Evolutionary conservation across 2,113 vertebrate species (phyloP), one percentile per base, ranked within the genome.

Genomic region (Nerophis ophidion): DNA sequence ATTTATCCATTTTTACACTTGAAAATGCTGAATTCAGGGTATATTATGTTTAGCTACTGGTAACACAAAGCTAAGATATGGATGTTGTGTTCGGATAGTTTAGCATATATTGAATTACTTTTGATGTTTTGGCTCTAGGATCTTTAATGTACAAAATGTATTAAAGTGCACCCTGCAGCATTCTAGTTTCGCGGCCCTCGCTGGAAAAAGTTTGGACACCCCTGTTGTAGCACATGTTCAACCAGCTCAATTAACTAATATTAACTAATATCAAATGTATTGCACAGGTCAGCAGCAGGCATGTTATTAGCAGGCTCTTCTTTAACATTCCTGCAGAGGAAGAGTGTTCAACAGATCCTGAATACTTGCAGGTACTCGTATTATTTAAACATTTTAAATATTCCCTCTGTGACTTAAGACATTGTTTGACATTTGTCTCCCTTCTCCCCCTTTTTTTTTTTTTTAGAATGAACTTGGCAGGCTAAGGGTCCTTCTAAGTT

Each of bases 301-400:
- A 95, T 75, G 94, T 99, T 48, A 97, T 99, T 88, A 89, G 48
- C 66, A 98, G 94, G 69, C 89, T 98, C 56, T 98, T 92, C 81
- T 99, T 98, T 81, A 92, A 99, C 77, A 74, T 94, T 61, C 89
- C 82, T 48, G 81, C 77, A 68, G 94, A 96, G 45, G 92, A 92
- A 45, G 90, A 91, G 49, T 62, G 47, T 2, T 33, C 63, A 2
- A 82, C 77, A 0, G 94, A 99, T 72, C 91, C 94, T 2, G 95
- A 97, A 72, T 86, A 88, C 61, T 83, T 99, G 63, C 93, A 96
- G 94, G 96, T 98, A 80, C 16, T 12, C 55, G 38, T 58, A 16
- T 9, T 19, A 5, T 26, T 50, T 35, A 4, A 44, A 0, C 0
- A 57, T 42, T 16, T 13, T 8, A 4, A 12, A 10, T 16, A 46